These are phyloP conservation scores for Botrylloides violaceus DNA, from an alignment of 23 tunicate species.

Conservation along the genomic window DNA sequence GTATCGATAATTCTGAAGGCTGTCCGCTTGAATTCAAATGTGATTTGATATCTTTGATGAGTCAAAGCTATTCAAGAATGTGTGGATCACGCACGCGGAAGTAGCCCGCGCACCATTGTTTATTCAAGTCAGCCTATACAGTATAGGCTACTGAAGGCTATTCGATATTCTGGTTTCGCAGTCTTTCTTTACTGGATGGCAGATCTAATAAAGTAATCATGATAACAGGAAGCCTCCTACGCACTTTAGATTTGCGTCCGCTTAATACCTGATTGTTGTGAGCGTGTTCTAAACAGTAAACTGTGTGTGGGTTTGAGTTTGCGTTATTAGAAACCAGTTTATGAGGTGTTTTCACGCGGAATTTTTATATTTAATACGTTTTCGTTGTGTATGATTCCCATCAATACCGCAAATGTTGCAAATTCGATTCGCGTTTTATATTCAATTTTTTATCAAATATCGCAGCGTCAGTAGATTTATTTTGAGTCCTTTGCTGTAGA, in stretches of 20 bases:
- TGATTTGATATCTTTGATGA: neutral
- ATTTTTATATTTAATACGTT: too few relatives aligned
- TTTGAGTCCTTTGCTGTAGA: neutral
- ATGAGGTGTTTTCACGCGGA: too few relatives aligned
- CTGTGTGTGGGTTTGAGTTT: too few relatives aligned
- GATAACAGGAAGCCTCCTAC: neutral
- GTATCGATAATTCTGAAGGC: neutral
- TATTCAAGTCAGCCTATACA: neutral
- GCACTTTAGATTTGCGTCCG: too few relatives aligned
- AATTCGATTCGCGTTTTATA: too few relatives aligned
- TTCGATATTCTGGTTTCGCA: neutral
- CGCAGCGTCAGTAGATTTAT: too few relatives aligned
- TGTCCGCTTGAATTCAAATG: neutral
- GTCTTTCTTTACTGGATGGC: neutral
- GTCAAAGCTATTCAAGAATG: neutral
- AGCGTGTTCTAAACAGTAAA: neutral
- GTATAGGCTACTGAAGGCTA: neutral
- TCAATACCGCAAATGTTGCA: too few relatives aligned
- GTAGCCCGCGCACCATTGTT: neutral
- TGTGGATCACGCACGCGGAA: neutral
- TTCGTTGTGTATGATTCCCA: too few relatives aligned
- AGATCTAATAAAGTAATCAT: neutral
- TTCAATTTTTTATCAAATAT: too few relatives aligned
- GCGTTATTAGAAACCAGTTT: too few relatives aligned
- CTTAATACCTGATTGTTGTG: neutral